Evolutionary conservation across 2,113 vertebrate genomes (phyloP).

Genomic region (Malurus cyaneus): DNA sequence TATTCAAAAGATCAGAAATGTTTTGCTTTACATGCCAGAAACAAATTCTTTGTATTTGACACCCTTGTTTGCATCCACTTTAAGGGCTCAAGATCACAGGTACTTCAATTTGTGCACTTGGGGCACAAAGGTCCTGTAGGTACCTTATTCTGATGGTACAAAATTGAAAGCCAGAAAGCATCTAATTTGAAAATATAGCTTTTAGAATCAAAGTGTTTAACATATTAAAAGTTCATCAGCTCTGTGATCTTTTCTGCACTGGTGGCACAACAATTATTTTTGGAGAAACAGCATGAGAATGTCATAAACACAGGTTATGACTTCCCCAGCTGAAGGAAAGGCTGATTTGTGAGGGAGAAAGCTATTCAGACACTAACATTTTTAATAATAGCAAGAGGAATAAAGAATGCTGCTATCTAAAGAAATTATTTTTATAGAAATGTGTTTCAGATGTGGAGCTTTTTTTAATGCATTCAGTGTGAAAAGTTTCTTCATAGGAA

Average conservation of each 20-base stretch:
- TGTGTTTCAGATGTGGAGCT: background rate
- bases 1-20: background rate
- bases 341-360: conserved; percentile 24
- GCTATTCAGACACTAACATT: conserved; percentile 4
- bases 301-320: conserved; percentile 32
- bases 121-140: background rate
- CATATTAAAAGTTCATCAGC: conserved; percentile 34
- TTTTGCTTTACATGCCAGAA: background rate
- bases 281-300: conserved; percentile 37
- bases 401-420: conserved; percentile 38
- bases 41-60: background rate
- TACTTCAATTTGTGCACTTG: background rate
- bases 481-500: background rate
- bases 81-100: background rate
- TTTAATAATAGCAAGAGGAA: conserved; percentile 56
- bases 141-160: background rate
- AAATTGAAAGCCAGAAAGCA: background rate
- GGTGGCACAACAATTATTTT: conserved; percentile 37
- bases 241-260: background rate
- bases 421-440: conserved; percentile 50
- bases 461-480: background rate
- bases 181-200: background rate
- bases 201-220: conserved; percentile 9
- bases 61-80: background rate
- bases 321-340: conserved; percentile 24